Percentiles rank a stretch among this genome's conserved stretches.
Conservation (phyloP, 2,888 invertebrate species). For the Mesorhabditis sp. region DNA sequence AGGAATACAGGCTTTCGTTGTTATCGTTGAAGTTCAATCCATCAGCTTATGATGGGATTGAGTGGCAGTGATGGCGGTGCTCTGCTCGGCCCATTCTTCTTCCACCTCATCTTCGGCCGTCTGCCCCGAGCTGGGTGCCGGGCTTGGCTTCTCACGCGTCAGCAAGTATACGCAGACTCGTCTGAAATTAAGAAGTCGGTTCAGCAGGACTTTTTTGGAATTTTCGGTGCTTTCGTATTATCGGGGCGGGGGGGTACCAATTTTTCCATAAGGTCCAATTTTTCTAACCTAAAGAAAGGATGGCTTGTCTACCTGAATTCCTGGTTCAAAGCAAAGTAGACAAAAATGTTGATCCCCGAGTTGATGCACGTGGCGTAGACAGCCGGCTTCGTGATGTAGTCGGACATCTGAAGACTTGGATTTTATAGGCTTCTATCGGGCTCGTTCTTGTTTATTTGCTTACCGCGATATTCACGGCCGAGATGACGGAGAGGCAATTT, state of each 20-base stretch:
- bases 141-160: not conserved
- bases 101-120: not conserved
- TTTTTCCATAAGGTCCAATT: no score
- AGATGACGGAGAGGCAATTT: not conserved
- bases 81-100: conserved; percentile 1
- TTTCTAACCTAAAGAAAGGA: no score
- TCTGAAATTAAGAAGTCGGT: not conserved
- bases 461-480: not conserved
- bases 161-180: not conserved
- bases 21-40: not conserved
- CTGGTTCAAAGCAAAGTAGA: conserved; percentile 34
- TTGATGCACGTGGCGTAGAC: conserved; percentile 40
- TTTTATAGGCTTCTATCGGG: conserved; percentile 5
- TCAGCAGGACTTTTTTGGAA: not conserved
- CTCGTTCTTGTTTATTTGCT: not conserved
- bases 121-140: no score
- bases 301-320: conserved; percentile 20
- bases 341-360: conserved; percentile 39
- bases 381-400: conserved; percentile 36
- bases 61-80: not conserved
- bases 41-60: not conserved
- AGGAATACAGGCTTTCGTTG: no score
- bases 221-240: no score
- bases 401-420: conserved; percentile 22
- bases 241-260: no score